Evolutionary conservation across 2,113 vertebrate species (phyloP).

Genomic region (Rhynchopsitta pachyrhyncha): DNA sequence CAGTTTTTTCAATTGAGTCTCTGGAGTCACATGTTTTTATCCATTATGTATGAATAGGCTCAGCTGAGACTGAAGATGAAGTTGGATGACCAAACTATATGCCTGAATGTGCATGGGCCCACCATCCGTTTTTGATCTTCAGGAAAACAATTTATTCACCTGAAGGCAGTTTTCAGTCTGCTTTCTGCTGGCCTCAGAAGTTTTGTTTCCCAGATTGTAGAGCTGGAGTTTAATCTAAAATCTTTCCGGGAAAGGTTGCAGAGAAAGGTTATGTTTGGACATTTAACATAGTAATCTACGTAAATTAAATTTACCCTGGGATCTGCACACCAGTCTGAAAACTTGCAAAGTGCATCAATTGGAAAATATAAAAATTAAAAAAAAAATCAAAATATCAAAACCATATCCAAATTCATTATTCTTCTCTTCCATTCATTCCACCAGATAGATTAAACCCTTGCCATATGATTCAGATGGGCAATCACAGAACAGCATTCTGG

Average conservation of each 20-base stretch:
- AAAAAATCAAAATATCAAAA: not conserved
- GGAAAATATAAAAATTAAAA: not conserved
- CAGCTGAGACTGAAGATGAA: not conserved
- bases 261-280: not conserved
- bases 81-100: not conserved
- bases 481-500: not conserved
- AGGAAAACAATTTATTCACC: not conserved
- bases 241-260: not conserved
- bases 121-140: not conserved
- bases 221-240: not conserved
- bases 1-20: not conserved
- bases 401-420: not conserved
- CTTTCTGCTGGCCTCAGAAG: not conserved
- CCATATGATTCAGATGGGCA: not conserved
- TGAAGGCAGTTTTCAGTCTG: not conserved
- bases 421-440: not conserved
- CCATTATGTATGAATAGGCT: not conserved
- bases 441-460: not conserved
- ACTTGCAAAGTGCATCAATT: not conserved
- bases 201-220: not conserved
- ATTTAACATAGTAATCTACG: not conserved
- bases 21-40: not conserved
- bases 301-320: not conserved
- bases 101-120: not conserved
- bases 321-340: not conserved